These are phyloP conservation scores for Metalampra italica DNA, from an alignment of 2,888 invertebrate genomes.

Conservation along the genomic window DNA sequence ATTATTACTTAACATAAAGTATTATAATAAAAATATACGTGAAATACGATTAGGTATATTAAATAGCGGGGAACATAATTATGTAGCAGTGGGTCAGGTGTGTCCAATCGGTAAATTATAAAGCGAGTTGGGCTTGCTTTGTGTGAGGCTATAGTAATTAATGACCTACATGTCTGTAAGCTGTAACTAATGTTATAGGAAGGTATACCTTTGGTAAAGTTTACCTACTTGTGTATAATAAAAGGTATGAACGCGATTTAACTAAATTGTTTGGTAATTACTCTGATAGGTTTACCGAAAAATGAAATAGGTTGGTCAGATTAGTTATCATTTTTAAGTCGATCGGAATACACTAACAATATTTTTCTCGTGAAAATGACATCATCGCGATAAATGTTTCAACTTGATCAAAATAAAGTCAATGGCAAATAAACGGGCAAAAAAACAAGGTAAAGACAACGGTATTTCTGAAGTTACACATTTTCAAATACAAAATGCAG, in stretches of 20 bases:
- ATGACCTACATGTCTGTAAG: not conserved
- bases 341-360: no score
- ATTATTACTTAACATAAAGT: conserved; percentile 10
- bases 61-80: conserved; percentile 25
- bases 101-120: conserved; percentile 35
- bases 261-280: no score
- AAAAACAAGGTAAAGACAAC: not conserved
- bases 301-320: no score
- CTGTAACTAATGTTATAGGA: no score
- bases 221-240: no score
- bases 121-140: conserved; percentile 23
- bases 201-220: no score
- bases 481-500: not conserved
- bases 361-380: no score
- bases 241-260: no score
- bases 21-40: conserved; percentile 10
- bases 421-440: not conserved
- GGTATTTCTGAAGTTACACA: not conserved
- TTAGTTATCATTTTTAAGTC: no score
- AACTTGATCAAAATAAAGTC: no score
- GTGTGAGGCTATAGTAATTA: conserved; percentile 1
- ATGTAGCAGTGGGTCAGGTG: conserved; percentile 26
- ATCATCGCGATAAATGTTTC: no score
- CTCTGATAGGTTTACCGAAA: no score
- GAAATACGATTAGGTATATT: conserved; percentile 22